Evolutionary conservation across 2,888 invertebrate species (phyloP), one percentile per base, ranked within the genome.

Genomic region (Tachystola acroxantha): DNA sequence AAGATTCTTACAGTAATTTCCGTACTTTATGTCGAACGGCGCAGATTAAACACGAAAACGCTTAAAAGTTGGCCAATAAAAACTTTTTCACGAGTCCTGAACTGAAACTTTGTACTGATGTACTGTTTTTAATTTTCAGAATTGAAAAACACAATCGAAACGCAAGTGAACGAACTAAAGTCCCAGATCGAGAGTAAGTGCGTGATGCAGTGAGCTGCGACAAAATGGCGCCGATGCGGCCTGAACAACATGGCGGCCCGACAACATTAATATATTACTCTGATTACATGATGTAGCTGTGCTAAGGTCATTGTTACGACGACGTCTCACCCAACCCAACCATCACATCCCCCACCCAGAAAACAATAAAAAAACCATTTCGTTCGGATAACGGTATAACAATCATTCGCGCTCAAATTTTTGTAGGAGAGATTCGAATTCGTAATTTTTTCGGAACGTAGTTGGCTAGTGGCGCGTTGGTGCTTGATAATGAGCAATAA

Each of bases 101-200:
- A 16, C 19, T 32, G 34, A 20, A 22, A 36, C 32, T 30, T 39
- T 26, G n/a, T n/a, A n/a, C n/a, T n/a, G n/a, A n/a, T n/a, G n/a
- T n/a, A n/a, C 10, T 40, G 29, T 41, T 22, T 94, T 94, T 62
- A 94, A 97, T 22, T 94, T 94, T 62, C 94, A 97, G 97, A 96
- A 90, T 89, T 97, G 91, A 97, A 96, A 92, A 96, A 97, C 90
- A 94, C 96, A 89, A 93, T 97, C 91, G 96, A 97, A 90, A 94
- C 96, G 85, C 96, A 96, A 92, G 96, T 97, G 89, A 96, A 94
- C 88, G 96, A 97, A 91, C 91, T 97, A 88, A 97, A 96, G 90
- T 93, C 96, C 81, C 95, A 96, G 90, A 94, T 97, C 88, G 97
- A 97, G 91, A 96, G 95, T 90, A 96, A 95, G 91, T 96, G 96